phyloP scores from a whole-genome alignment of 2,888 invertebrate genomes.

The Drosophila conformis region DNA sequence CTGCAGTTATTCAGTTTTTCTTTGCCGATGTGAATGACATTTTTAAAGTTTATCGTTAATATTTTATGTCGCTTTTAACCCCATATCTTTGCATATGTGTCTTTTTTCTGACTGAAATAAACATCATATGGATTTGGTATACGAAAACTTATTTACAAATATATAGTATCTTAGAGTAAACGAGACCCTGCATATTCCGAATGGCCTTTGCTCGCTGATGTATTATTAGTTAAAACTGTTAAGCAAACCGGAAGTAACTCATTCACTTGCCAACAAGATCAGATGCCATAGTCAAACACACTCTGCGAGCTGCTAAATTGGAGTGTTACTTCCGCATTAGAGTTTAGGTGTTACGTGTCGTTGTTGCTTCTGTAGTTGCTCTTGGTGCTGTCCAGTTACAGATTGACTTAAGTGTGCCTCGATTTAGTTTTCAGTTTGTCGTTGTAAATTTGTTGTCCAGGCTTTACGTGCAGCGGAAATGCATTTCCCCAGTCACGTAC shows the following conservation, averaged over 20 bases:
- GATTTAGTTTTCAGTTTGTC: conserved; percentile 74
- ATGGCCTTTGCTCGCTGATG: conserved; percentile 34
- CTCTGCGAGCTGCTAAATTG: conserved; percentile 54
- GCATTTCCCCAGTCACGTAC: conserved; percentile 78
- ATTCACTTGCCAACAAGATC: conserved; percentile 78
- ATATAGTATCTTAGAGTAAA: not conserved
- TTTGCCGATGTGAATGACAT: not conserved
- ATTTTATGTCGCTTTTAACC: not conserved
- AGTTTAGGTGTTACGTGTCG: conserved; percentile 47
- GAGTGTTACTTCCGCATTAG: conserved; percentile 80
- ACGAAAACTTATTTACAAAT: not conserved
- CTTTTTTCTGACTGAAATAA: not conserved
- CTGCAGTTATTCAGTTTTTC: not conserved
- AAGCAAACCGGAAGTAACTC: conserved; percentile 75
- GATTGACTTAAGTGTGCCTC: conserved; percentile 78
- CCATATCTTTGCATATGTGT: not conserved
- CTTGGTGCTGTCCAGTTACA: conserved; percentile 61
- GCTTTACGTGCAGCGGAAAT: conserved; percentile 76
- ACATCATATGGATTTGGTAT: not conserved
- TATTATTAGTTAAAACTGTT: conserved; percentile 76
- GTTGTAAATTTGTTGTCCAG: conserved; percentile 62
- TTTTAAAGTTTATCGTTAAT: not conserved
- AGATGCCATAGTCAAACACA: conserved; percentile 42
- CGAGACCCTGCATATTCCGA: not conserved
- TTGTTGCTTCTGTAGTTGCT: conserved; percentile 24